These are phyloP conservation scores for Diadema setosum DNA, from an alignment of 35 echinoderm and acorn worm species.

Conservation along the genomic window DNA sequence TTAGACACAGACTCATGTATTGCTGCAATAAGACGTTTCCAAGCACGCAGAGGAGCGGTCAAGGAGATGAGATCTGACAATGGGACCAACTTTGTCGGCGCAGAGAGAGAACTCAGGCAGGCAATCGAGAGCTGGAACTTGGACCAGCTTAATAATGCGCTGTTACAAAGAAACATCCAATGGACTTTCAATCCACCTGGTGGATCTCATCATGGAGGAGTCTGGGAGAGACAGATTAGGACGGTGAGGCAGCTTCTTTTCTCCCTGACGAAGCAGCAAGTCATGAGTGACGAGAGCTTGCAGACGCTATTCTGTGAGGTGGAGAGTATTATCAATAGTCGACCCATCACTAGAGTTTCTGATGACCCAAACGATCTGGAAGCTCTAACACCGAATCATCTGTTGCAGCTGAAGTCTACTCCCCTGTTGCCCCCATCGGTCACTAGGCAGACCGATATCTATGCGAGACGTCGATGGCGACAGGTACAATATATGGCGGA, in stretches of 20 bases:
- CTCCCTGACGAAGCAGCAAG: conserved; percentile 38
- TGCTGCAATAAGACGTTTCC: conserved; percentile 21
- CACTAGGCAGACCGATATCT: too few species aligned
- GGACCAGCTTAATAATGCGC: not conserved
- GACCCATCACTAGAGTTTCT: conserved; percentile 49
- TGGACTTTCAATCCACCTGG: conserved; percentile 74
- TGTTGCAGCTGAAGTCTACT: too few species aligned
- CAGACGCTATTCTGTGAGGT: conserved; percentile 53
- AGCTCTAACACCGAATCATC: too few species aligned
- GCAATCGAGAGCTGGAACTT: conserved; percentile 7
- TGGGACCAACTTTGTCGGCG: conserved; percentile 43
- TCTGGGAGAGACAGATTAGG: conserved; percentile 67
- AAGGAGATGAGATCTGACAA: conserved; percentile 40
- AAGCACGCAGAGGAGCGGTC: conserved; percentile 26
- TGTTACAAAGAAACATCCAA: conserved; percentile 14
- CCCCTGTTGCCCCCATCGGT: too few species aligned
- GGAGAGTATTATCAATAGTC: conserved; percentile 48
- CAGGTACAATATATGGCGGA: conserved; percentile 75
- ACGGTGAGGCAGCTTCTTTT: conserved; percentile 18
- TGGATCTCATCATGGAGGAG: conserved; percentile 60
- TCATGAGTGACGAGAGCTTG: conserved; percentile 53
- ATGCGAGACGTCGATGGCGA: conserved; percentile 40
- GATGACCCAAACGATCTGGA: conserved; percentile 53
- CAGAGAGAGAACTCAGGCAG: too few species aligned
- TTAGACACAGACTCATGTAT: conserved; percentile 68